These are phyloP conservation scores for Drosophila cognata DNA, from an alignment of 2,888 invertebrate species.

Conservation along the genomic window DNA sequence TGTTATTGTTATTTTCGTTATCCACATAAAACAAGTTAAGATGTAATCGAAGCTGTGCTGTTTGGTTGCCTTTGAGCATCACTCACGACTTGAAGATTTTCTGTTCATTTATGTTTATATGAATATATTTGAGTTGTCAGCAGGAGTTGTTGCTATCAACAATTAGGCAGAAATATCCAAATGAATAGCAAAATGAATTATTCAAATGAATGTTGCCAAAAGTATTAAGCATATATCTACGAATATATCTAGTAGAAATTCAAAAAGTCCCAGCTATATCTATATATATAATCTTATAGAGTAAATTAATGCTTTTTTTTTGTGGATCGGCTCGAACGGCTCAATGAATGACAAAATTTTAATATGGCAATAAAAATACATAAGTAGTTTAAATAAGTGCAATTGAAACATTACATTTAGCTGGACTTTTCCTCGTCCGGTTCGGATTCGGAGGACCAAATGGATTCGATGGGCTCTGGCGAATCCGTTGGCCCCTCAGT, in stretches of 20 bases:
- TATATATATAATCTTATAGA: not conserved
- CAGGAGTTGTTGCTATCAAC: not conserved
- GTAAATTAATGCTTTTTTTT: not conserved
- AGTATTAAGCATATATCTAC: not conserved
- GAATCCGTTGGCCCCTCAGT: slow-evolving; percentile 57
- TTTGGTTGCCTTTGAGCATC: no score
- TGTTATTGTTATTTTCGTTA: no score
- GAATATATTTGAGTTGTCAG: not conserved
- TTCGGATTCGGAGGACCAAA: slow-evolving; percentile 85
- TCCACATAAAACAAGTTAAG: no score
- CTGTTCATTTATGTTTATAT: not conserved
- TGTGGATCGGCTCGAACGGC: not conserved
- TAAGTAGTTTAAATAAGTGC: slow-evolving; percentile 20
- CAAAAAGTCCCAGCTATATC: not conserved
- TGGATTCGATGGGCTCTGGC: slow-evolving; percentile 83
- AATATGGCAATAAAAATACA: slow-evolving; percentile 34
- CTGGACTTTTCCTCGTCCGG: slow-evolving; percentile 71
- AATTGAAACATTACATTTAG: slow-evolving; percentile 50
- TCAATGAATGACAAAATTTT: slow-evolving; percentile 24
- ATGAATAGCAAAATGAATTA: not conserved
- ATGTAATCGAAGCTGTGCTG: no score
- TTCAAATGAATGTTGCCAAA: not conserved
- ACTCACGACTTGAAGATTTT: no score
- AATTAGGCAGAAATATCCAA: not conserved
- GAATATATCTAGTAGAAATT: not conserved